These are phyloP conservation scores for Trididemnum nubilum DNA, from an alignment of 23 tunicate species.

Conservation along the genomic window DNA sequence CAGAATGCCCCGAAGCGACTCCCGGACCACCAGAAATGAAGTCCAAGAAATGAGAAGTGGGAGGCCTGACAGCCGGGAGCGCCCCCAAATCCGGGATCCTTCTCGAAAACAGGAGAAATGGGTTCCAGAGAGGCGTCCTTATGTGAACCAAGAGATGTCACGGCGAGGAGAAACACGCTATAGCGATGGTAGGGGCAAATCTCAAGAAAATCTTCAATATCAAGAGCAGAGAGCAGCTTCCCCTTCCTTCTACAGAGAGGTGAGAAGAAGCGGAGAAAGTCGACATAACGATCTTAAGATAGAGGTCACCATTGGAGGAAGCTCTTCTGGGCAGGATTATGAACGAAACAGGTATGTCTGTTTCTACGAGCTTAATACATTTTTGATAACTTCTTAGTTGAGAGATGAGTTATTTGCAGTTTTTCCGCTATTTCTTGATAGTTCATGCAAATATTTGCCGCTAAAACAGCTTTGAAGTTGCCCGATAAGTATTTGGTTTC, in stretches of 20 bases:
- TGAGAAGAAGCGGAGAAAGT: constrained; percentile 37
- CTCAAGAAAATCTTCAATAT: background rate
- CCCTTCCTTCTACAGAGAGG: constrained; percentile 36
- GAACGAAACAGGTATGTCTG: constrained; percentile 27
- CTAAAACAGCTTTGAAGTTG: no score
- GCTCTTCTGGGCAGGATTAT: background rate
- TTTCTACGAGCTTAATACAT: no score
- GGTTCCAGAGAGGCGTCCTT: background rate
- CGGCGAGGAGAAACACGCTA: background rate
- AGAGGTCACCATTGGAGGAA: constrained; percentile 50
- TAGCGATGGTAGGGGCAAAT: background rate
- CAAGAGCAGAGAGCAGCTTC: constrained; percentile 6
- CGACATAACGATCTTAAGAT: constrained; percentile 29
- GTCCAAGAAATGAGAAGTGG: background rate
- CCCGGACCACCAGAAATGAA: background rate
- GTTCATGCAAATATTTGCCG: no score
- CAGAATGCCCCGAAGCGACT: background rate
- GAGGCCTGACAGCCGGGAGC: background rate
- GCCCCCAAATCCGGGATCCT: background rate
- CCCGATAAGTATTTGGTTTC: no score
- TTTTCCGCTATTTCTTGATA: no score
- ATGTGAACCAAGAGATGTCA: background rate
- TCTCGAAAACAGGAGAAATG: constrained; percentile 7
- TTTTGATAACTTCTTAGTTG: no score
- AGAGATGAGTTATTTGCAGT: no score